Base-by-base conservation (phyloP, 1,140 invertebrate genomes). In the Bombyx mandarina region DNA sequence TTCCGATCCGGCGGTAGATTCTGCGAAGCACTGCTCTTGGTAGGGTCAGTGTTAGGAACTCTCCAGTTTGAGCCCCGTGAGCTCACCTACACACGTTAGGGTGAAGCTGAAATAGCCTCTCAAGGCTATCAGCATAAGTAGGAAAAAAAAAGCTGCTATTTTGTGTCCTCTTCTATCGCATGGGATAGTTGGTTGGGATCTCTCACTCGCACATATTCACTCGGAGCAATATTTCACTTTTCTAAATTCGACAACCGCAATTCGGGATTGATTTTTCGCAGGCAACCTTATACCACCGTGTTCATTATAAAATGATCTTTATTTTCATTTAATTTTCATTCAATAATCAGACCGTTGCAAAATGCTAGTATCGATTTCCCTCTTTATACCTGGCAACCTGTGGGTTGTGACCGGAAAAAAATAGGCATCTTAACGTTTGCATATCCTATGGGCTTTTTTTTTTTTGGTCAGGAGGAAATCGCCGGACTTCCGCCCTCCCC, bases 261-360 rank as follows among this genome's bases (percentile, higher is more conserved):
- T 66, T 66, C 60, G 48, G 51, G 57, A 62, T 58, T 57, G 57
- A 60, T 59, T 66, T 62, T 62, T 62, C 43, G 57, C 51, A 66
- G 60, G 50, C 60, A 62, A 60, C 60, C 56, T 52, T 61, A 61
- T 58, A 58, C 52, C 44, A 65, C 44, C 49, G 56, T 58, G 59
- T 61, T 61, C 48, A 10, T 62, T 49, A 62, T 61, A 3, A 66
- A 63, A 66, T 63, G 50, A 63, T 61, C 58, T 60, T 62, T 59
- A 57, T 57, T 62, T 66, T 66, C 8, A 60, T 45, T 7, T 52
- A 55, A 55, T 8, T 57, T 65, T 62, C 2, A 62, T 60, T 62
- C 12, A 61, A 47, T 62, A 57, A 66, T 46, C 58, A 66, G 54
- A 60, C 54, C 63, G 35, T 43, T 64, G 55, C 44, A 58, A 60